Evolutionary conservation across 37 sponge, comb jelly and placozoan species (phyloP).

Genomic region (Halichondria panicea): DNA sequence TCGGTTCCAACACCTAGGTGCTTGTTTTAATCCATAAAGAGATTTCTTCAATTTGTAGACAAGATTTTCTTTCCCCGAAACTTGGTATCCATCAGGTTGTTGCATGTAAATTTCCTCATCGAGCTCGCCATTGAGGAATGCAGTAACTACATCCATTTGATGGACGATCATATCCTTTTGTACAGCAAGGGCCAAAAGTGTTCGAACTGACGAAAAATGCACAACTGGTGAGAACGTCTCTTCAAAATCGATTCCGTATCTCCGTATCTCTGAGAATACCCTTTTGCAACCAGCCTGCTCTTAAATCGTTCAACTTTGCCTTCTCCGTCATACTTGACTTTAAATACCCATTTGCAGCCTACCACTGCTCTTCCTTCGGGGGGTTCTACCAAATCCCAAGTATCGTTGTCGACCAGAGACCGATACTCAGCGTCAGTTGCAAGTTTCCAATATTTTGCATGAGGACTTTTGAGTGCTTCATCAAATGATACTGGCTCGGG

Average conservation of each 20-base stretch:
- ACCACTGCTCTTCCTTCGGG: constrained; percentile 22
- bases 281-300: constrained; percentile 33
- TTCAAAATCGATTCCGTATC: constrained; percentile 30
- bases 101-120: constrained; percentile 53
- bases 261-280: constrained; percentile 33
- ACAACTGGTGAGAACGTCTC: constrained; percentile 62
- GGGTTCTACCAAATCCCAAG: constrained; percentile 36
- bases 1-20: constrained; percentile 26
- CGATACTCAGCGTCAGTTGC: constrained; percentile 48
- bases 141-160: constrained; percentile 55
- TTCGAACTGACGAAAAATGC: constrained; percentile 19
- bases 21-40: constrained; percentile 38
- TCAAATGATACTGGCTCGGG: constrained; percentile 5
- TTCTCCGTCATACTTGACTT: constrained; percentile 20
- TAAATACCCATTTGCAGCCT: constrained; percentile 48
- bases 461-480: constrained; percentile 16
- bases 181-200: constrained; percentile 44
- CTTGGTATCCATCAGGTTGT: constrained; percentile 33
- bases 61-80: constrained; percentile 22
- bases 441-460: constrained; percentile 35
- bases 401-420: constrained; percentile 51
- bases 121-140: constrained; percentile 42
- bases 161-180: constrained; percentile 50
- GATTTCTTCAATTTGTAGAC: constrained; percentile 41
- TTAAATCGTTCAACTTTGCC: constrained; percentile 42